phyloP scores from a whole-genome alignment of 2,888 invertebrate species.

The Eumerus sabulonum region DNA sequence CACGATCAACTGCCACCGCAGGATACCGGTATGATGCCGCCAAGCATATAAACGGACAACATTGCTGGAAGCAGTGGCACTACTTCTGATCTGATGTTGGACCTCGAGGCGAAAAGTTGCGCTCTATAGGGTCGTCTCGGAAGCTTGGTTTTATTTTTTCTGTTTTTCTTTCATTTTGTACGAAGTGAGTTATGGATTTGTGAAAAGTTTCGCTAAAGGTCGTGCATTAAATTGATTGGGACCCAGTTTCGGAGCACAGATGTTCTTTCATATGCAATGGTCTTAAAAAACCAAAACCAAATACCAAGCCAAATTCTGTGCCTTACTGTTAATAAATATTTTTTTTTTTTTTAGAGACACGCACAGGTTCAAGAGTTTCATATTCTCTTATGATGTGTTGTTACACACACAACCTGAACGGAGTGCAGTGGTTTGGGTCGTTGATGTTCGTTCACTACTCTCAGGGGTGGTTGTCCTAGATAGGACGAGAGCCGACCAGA shows the following conservation, averaged over 20 bases:
- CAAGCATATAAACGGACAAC: constrained; percentile 19
- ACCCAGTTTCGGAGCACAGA: neutral
- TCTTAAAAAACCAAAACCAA: too few relatives aligned
- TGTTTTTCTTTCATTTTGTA: constrained; percentile 13
- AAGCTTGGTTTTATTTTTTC: neutral
- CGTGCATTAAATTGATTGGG: constrained; percentile 37
- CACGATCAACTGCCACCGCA: constrained; percentile 61
- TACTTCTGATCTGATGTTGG: constrained; percentile 30
- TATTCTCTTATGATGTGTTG: too few relatives aligned
- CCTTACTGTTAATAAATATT: too few relatives aligned
- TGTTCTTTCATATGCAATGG: too few relatives aligned
- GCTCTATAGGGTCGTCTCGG: neutral
- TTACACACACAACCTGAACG: too few relatives aligned
- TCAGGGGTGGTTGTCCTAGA: too few relatives aligned
- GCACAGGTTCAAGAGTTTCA: too few relatives aligned
- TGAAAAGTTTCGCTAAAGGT: constrained; percentile 45
- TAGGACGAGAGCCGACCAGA: too few relatives aligned
- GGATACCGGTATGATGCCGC: constrained; percentile 57
- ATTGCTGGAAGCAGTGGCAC: constrained; percentile 47
- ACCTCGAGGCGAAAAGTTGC: constrained; percentile 7
- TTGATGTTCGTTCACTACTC: too few relatives aligned
- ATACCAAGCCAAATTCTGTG: too few relatives aligned
- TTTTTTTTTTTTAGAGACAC: too few relatives aligned
- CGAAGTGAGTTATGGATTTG: constrained; percentile 61
- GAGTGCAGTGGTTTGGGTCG: too few relatives aligned